Percentiles rank a stretch among this genome's conserved stretches.
These are phyloP conservation scores for Carduelis carduelis DNA, from an alignment of 2,797 vertebrate species.

Conservation along the genomic window DNA sequence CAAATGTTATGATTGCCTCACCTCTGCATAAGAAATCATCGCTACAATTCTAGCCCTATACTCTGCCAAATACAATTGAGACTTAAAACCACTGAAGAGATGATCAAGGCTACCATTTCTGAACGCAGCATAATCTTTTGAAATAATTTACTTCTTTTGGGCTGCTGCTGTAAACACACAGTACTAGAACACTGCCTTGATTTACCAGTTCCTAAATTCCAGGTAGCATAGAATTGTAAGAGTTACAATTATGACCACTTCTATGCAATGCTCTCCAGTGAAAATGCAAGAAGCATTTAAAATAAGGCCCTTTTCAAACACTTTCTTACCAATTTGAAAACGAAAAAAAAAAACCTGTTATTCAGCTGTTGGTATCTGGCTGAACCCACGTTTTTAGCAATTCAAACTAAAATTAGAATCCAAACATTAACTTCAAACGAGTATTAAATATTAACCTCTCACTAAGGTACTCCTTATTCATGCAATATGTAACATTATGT, in stretches of 20 bases:
- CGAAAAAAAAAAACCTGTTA: rapidly evolving
- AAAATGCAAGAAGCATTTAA: not conserved
- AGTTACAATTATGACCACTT: not conserved
- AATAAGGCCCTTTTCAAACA: not conserved
- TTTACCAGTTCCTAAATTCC: not conserved
- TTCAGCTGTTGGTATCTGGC: not conserved
- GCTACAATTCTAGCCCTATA: not conserved
- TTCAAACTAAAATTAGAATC: not conserved
- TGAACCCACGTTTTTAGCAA: not conserved
- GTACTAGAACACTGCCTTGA: not conserved
- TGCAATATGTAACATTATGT: not conserved
- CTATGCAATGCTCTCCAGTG: not conserved
- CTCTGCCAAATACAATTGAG: not conserved
- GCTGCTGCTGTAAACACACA: not conserved
- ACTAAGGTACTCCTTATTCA: not conserved
- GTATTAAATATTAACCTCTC: not conserved
- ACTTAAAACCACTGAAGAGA: not conserved
- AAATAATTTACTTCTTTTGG: not conserved
- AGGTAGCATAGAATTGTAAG: not conserved
- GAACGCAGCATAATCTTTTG: not conserved
- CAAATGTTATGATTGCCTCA: not conserved
- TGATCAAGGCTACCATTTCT: not conserved
- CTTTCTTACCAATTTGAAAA: not conserved
- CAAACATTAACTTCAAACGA: not conserved
- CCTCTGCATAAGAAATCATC: not conserved